These are phyloP conservation scores for Sebastes taczanowskii DNA, from an alignment of 2,797 vertebrate species.

Conservation along the genomic window DNA sequence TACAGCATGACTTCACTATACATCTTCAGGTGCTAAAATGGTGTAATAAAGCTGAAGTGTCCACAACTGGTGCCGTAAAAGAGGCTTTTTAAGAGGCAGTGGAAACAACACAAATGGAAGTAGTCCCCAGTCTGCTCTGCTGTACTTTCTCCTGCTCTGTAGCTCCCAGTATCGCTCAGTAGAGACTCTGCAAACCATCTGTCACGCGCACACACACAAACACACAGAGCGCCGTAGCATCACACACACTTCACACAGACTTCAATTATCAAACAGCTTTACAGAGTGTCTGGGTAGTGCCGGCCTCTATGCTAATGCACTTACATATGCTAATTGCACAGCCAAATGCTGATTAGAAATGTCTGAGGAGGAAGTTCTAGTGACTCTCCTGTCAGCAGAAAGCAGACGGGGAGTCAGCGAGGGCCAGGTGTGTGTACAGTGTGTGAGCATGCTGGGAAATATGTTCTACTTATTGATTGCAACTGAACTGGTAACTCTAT, in stretches of 20 bases:
- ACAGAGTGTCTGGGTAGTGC: conserved; percentile 44
- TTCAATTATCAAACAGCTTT: conserved; percentile 70
- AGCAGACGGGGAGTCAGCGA: not conserved
- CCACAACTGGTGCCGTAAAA: conserved; percentile 42
- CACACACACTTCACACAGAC: conserved; percentile 61
- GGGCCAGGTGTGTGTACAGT: conserved; percentile 6
- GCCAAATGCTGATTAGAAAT: conserved; percentile 54
- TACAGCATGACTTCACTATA: conserved; percentile 16
- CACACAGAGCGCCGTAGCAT: not conserved
- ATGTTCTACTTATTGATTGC: conserved; percentile 34
- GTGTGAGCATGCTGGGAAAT: conserved; percentile 2
- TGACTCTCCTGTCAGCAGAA: conserved; percentile 52
- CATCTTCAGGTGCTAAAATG: conserved; percentile 42
- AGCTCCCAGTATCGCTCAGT: conserved; percentile 50
- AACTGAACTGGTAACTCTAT: conserved; percentile 13
- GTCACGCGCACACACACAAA: conserved; percentile 28
- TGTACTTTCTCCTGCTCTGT: conserved; percentile 29
- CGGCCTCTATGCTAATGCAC: conserved; percentile 49
- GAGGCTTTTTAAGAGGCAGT: conserved; percentile 46
- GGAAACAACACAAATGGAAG: conserved; percentile 58
- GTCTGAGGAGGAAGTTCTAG: conserved; percentile 32
- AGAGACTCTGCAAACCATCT: conserved; percentile 71
- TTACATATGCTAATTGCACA: conserved; percentile 57
- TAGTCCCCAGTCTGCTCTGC: conserved; percentile 33
- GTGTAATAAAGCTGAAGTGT: conserved; percentile 46